Evolutionary conservation across 2,797 vertebrate genomes (phyloP), one percentile per base, ranked within the genome.

Genomic region (Amblyopsis hoosieri): DNA sequence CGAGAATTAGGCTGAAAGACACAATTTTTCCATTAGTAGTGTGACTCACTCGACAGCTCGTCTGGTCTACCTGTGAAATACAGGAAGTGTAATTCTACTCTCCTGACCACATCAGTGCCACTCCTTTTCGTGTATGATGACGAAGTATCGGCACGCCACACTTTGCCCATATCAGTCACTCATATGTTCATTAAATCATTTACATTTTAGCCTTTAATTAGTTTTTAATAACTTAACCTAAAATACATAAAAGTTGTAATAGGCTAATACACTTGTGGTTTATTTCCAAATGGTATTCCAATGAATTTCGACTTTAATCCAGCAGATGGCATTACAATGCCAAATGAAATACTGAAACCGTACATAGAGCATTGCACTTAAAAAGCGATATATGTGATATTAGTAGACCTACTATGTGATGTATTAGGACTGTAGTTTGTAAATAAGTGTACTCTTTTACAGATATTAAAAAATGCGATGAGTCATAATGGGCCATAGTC

Each of bases 1-100:
- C 29, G 70, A 68, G 48, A 29, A 42, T 1, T 1, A 45, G 7
- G 46, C 55, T 13, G 19, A 17, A 55, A 64, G 78, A 64, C 62
- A 72, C 62, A 85, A 79, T 75, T 78, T 23, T 13, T 60, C 57
- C 54, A 76, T 78, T 14, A 0, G 19, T n/a, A 65, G 90, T 87
- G 84, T 92, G 93, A 80, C 73, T 86, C 88, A 87, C 54, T 23
- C 19, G 37, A 42, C 8, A 29, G 23, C 23, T 29, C 23, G 37
- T 42, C 37, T 42, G 9, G 37, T 9, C 42, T 75, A 56, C 85
- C 88, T 69, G 90, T 65, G 71, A 69, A 75, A 77, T 9, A 69
- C 93, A 94, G 94, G 95, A 96, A 95, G 92, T 93, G 93, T 92
- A 94, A 93, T 85, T 75, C 84, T 73, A 91, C 80, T 60, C 71